Conservation (phyloP, 2,797 vertebrate species). For the Ptychadena robeensis region DNA sequence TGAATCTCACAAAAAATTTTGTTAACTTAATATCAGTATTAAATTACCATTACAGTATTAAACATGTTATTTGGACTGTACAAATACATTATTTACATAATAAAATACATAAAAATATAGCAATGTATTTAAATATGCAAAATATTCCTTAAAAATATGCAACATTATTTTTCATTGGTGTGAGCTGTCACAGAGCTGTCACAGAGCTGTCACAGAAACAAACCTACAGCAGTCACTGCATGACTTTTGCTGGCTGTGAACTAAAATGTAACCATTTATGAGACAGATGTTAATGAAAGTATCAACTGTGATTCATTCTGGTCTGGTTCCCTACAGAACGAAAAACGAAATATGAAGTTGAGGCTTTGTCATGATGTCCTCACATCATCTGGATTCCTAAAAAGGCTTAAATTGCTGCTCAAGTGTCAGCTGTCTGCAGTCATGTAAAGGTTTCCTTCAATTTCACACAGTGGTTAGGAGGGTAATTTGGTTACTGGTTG, state of each 20-base stretch:
- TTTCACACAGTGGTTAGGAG: slow-evolving; percentile 54
- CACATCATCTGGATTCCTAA: slow-evolving; percentile 39
- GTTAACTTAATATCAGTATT: too few species aligned
- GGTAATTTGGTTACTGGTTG: slow-evolving; percentile 40
- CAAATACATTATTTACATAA: too few species aligned
- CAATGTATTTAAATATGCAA: too few species aligned
- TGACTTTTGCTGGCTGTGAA: not conserved
- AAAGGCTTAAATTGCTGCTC: slow-evolving; percentile 49
- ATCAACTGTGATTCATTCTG: slow-evolving; percentile 29
- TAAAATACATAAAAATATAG: too few species aligned
- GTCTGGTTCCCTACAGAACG: not conserved
- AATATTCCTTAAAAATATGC: too few species aligned
- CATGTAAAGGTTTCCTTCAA: slow-evolving; percentile 49
- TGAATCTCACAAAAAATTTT: too few species aligned
- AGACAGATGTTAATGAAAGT: not conserved
- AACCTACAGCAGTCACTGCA: too few species aligned
- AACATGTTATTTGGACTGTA: too few species aligned
- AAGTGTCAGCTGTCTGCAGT: slow-evolving; percentile 58
- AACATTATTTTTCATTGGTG: too few species aligned
- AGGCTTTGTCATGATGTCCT: slow-evolving; percentile 41
- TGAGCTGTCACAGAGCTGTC: too few species aligned
- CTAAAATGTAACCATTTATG: not conserved
- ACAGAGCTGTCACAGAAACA: too few species aligned
- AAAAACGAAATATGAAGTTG: slow-evolving; percentile 23
- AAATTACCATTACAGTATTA: too few species aligned